Percentiles rank a stretch among this genome's conserved stretches.
These are phyloP conservation scores for Amblyteles armatorius DNA, from an alignment of 2,888 invertebrate species.

Conservation along the genomic window DNA sequence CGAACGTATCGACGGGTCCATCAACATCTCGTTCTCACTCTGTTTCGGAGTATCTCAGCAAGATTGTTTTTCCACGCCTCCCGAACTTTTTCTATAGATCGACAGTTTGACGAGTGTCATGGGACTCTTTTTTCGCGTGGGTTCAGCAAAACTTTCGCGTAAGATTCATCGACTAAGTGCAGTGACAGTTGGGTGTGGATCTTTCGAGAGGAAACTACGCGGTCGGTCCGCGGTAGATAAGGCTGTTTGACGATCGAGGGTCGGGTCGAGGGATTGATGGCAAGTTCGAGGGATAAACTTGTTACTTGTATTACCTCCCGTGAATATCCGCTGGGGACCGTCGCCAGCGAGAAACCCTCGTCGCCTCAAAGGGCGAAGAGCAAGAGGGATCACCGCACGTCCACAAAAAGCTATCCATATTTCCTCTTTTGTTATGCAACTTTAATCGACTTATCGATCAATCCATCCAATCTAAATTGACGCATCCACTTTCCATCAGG, in stretches of 20 bases:
- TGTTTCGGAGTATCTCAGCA: conserved; percentile 6
- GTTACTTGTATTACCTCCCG: conserved; percentile 22
- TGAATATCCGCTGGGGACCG: conserved; percentile 19
- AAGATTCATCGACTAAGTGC: conserved; percentile 3
- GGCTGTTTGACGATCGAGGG: conserved; percentile 44
- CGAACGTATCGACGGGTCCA: background rate
- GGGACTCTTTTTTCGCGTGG: background rate
- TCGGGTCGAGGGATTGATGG: conserved; percentile 11
- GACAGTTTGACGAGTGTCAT: conserved; percentile 19
- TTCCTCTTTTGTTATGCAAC: conserved; percentile 17
- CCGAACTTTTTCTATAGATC: conserved; percentile 8
- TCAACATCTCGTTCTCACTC: background rate
- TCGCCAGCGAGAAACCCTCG: conserved; percentile 6
- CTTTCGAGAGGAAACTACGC: conserved; percentile 5
- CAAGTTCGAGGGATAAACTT: conserved; percentile 34
- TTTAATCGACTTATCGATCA: conserved; percentile 45
- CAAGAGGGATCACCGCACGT: background rate
- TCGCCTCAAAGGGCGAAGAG: conserved; percentile 9
- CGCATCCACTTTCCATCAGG: background rate
- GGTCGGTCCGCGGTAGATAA: conserved; percentile 20
- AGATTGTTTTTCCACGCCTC: conserved; percentile 11
- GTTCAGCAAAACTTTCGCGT: background rate
- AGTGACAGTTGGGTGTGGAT: conserved; percentile 25
- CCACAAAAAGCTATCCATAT: background rate
- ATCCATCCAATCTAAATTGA: conserved; percentile 33